Evolutionary conservation across 2,113 vertebrate genomes (phyloP), one percentile per base, ranked within the genome.

Genomic region (Trinectes maculatus): DNA sequence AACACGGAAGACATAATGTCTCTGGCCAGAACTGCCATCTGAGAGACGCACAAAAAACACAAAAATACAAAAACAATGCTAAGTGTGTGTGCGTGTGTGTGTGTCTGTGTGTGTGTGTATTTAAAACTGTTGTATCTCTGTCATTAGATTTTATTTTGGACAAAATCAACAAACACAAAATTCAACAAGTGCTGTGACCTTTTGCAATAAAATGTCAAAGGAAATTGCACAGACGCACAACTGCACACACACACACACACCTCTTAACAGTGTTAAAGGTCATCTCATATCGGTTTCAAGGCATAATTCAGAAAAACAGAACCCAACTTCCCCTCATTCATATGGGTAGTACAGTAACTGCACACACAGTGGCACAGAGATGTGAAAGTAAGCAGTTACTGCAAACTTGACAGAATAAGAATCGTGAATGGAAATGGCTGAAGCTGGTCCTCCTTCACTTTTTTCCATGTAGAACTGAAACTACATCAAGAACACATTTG

Each of bases 171-270:
- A 82, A 79, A 77, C 59, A 60, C 64, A 65, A 63, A 83, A 59
- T 47, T 74, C 42, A 48, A 76, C n/a, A 55, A 76, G 72, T 54
- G 69, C 55, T 72, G 44, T 67, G 82, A 83, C 87, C 84, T 86
- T 88, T 86, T 64, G 18, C 47, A 51, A 60, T 68, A 57, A 83
- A 86, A 86, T 79, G 77, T 77, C 79, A 85, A 77, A 58, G 69
- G 74, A 71, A 63, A 79, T 49, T 48, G 48, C 56, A 60, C 40
- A 65, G 26, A 65, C 37, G 44, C 56, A 47, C 21, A 18, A 42
- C 6, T 8, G n/a, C 11, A 24, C 7, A 71, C 52, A 46, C 28
- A 44, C 1, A 81, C 62, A 57, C 43, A 71, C 59, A 61, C 46
- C 3, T 67, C 61, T 59, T 64, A 68, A 34, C 48, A 72, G 57